Base-by-base conservation (phyloP, 2,888 invertebrate species). In the Ornithoptera priamus region DNA sequence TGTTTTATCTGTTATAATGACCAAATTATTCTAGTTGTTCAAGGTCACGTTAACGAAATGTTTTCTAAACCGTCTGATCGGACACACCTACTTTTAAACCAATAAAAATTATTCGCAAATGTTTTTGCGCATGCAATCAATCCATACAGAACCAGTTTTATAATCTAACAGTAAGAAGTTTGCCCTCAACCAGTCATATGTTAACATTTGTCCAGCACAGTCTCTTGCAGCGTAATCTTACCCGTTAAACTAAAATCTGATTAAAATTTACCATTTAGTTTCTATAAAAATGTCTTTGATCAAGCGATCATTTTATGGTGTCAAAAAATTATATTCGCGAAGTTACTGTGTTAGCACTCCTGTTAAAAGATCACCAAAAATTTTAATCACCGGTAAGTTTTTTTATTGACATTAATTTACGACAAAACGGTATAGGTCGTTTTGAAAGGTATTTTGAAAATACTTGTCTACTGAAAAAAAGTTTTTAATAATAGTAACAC, bases 361-460 rank as follows among this genome's bases (percentile, higher is more conserved):
- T 58, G 78, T 76, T 61, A 81, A 81, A 73, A 87, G 81, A 65
- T 82, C 90, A 8, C 94, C 94, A 39, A 92, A 93, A 81, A 93
- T 94, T 77, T 85, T 94, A 62, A 94, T 94, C 59, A 94, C 94
- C 60, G 94, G 94, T 93, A 80, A 92, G 88, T 87, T 62, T 57
- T 66, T 30, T 53, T 30, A 30, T 30, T 18, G 10, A 39, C 57
- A 22, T 65, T 57, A 5, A 4, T 50, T 17, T 18, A 50, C 7
- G 12, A 15, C 12, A 4, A 50, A 17, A 18, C 5, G 17, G 1
- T 17, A 17, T 50, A 50, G 18, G 15, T 15, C 1, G 18, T 5
- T 50, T 50, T 50, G 17, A 50, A 50, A 18, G 50, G 50, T 50
- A 50, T 50, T 50, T 15, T 17, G 15, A 50, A 50, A 50, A 17